Base-by-base conservation (phyloP, 2,888 invertebrate genomes). In the Eupeodes luniger region DNA sequence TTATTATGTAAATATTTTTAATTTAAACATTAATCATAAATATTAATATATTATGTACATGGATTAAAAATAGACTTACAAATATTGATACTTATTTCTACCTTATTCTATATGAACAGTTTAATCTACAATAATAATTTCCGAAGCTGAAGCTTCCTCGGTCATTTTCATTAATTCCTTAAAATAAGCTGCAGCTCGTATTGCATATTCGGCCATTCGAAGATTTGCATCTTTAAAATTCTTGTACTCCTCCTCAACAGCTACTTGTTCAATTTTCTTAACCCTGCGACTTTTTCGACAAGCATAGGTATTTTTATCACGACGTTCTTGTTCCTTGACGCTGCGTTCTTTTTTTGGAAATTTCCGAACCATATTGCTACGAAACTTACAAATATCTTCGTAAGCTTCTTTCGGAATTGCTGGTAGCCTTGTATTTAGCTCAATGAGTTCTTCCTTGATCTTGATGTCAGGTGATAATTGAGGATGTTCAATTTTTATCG, bases 291-390 rank as follows among this genome's bases (percentile, higher is more conserved):
- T 93, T 90, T 91, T 91, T 27, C 92, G 92, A 67, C 93, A 93
- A 62, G 93, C 93, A 44, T 92, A 90, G 0, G 93, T 93, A 80
- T 93, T 93, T 64, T 92, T 93, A 76, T 93, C 90, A 4, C 93
- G 92, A 1, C 93, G 90, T 72, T 93, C 92, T 82, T 93, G 93
- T 69, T 93, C 93, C 81, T 92, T 93, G 34, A 91, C 90, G 3
- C 91, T 89, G 7, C 93, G 92, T 72, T 93, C 91, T 44, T 91
- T 92, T 59, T 92, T 92, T 0, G 93, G 93, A 70, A 93, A 93
- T 10, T 91, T 90, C 0, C 93, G 88, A 2, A 92, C 93, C 93
- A 93, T 93, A 19, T 93, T 93, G 3, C 90, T 91, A 51, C 92
- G 92, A 80, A 92, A 88, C 40, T 75, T 81, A 16, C 81, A 78